Evolutionary conservation across 2,113 vertebrate species (phyloP).

Genomic region (Myxocyprinus asiaticus): DNA sequence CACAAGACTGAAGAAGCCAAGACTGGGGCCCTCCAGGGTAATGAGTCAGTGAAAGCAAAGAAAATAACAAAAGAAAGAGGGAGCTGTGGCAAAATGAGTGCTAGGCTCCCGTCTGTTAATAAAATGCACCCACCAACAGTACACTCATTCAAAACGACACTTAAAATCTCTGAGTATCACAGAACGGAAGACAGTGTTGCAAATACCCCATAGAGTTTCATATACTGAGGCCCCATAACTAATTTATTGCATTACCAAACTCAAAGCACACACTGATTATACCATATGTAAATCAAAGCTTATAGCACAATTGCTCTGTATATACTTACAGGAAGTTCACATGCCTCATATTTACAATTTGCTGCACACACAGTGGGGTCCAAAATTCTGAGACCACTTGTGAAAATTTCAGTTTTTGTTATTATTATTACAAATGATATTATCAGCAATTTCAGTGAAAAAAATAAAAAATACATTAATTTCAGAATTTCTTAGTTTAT

Average conservation of each 20-base stretch:
- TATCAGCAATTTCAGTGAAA: too few species aligned
- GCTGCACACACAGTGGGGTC: too few species aligned
- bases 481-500: too few species aligned
- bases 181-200: neutral
- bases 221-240: neutral
- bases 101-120: conserved; percentile 85
- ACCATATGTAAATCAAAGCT: too few species aligned
- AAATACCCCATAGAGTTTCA: neutral
- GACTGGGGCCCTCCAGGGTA: conserved; percentile 95
- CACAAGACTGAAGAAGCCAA: conserved; percentile 92
- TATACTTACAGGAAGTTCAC: too few species aligned
- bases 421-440: too few species aligned
- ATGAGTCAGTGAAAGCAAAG: conserved; percentile 94
- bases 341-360: too few species aligned
- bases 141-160: conserved; percentile 42
- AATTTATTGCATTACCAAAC: neutral
- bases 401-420: too few species aligned
- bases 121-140: conserved; percentile 60
- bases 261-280: neutral
- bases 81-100: conserved; percentile 69
- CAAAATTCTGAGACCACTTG: too few species aligned
- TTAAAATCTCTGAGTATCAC: conserved; percentile 1
- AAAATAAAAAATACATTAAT: too few species aligned
- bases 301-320: too few species aligned
- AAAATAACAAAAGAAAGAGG: conserved; percentile 52